Percentiles rank a stretch among this genome's conserved stretches.
Evolutionary conservation across 2,113 vertebrate genomes (phyloP).

Genomic region (Etheostoma spectabile): DNA sequence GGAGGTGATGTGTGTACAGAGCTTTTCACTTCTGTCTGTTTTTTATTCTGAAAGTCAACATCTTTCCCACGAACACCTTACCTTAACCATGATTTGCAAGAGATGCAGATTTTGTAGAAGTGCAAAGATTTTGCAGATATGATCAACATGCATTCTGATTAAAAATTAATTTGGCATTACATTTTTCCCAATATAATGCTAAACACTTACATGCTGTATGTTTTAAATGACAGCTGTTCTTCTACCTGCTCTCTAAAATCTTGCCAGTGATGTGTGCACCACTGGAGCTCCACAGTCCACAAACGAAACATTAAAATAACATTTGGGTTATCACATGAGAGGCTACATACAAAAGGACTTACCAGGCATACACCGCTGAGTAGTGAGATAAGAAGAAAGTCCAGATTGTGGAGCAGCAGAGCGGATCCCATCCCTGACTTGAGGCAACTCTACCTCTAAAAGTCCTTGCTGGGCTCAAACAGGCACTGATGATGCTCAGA

Average conservation of each 20-base stretch:
- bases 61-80: background rate
- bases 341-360: slow-evolving; percentile 75
- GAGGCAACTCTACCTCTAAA: slow-evolving; percentile 81
- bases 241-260: slow-evolving; percentile 12
- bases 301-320: background rate
- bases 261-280: slow-evolving; percentile 16
- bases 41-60: background rate
- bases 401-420: slow-evolving; percentile 87
- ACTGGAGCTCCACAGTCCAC: background rate
- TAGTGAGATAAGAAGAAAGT: slow-evolving; percentile 87
- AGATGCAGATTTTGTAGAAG: background rate
- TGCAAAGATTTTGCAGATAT: slow-evolving; percentile 4
- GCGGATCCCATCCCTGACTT: slow-evolving; percentile 90
- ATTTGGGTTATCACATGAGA: background rate
- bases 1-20: background rate
- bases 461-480: slow-evolving; percentile 64
- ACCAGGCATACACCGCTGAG: slow-evolving; percentile 89
- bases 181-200: background rate
- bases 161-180: background rate
- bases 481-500: slow-evolving; percentile 62
- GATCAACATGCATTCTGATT: background rate
- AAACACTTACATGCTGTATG: background rate
- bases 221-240: background rate
- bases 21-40: background rate
- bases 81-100: background rate